Percentiles rank a stretch among this genome's conserved stretches.
phyloP scores from a whole-genome alignment of 1,140 invertebrate species.

The Diorhabda elongata region DNA sequence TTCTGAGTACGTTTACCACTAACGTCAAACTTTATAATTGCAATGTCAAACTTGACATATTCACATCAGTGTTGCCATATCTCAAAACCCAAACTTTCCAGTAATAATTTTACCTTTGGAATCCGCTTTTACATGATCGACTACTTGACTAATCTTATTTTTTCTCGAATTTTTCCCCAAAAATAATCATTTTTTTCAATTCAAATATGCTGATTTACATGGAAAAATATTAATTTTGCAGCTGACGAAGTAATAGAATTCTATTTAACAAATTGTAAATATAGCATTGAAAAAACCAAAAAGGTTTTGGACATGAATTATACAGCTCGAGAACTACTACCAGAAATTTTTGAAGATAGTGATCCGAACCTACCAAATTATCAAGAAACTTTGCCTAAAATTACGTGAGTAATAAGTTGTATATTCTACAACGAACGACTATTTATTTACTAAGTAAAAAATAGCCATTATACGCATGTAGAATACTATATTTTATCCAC shows the following conservation, averaged over 20 bases:
- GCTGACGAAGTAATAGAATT: slow-evolving; percentile 1
- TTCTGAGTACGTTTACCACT: no score
- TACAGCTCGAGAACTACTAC: background rate
- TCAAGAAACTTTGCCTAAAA: background rate
- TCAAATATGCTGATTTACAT: no score
- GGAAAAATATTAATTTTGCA: background rate
- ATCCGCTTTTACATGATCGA: no score
- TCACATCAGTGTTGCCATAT: no score
- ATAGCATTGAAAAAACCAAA: background rate
- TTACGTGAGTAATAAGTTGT: background rate
- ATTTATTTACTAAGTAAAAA: background rate
- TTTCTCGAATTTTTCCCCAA: no score
- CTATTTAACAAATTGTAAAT: background rate
- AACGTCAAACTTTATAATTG: no score
- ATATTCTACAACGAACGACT: background rate
- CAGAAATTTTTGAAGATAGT: background rate
- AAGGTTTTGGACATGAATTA: background rate
- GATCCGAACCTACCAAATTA: background rate
- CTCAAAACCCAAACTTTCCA: no score
- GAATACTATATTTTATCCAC: background rate
- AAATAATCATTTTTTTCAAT: no score
- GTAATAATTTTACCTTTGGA: no score
- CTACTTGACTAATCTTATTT: no score
- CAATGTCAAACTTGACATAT: no score
- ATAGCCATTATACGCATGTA: background rate